phyloP scores from a whole-genome alignment of 2,797 vertebrate genomes.

The Rhinichthys osculus region DNA sequence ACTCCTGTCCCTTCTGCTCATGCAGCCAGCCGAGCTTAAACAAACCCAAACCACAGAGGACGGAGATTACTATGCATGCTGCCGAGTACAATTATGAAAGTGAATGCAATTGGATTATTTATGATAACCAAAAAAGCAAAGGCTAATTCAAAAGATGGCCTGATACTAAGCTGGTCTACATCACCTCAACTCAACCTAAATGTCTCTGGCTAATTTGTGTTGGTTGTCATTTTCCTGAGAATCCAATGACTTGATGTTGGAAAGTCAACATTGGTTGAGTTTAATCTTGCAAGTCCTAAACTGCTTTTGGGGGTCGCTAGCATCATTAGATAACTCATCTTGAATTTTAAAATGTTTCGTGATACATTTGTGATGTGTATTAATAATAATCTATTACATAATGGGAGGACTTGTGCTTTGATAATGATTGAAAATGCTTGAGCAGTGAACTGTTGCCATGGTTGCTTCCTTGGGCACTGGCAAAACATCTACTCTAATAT shows the following conservation, averaged over 20 bases:
- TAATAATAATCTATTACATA: background rate
- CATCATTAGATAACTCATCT: background rate
- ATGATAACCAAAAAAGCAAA: background rate
- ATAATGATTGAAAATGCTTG: background rate
- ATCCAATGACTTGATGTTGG: background rate
- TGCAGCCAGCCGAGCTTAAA: slow-evolving; percentile 31
- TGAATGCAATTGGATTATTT: slow-evolving; percentile 24
- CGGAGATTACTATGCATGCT: slow-evolving; percentile 27
- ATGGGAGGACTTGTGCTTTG: background rate
- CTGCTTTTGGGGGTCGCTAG: background rate
- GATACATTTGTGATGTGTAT: background rate
- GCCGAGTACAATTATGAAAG: slow-evolving; percentile 19
- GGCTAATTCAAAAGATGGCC: background rate
- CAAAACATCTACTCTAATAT: background rate
- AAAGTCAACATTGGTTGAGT: background rate
- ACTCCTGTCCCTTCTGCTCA: slow-evolving; percentile 36
- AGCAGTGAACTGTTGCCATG: background rate
- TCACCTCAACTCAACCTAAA: background rate
- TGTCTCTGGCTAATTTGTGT: background rate
- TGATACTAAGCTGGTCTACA: background rate
- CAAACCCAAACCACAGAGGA: slow-evolving; percentile 22
- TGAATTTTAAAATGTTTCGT: background rate
- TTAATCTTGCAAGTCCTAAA: background rate
- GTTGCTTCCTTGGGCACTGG: background rate
- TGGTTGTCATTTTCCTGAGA: background rate